These are phyloP conservation scores for Oreochromis tanganicae DNA, from an alignment of 2,113 vertebrate species.

Conservation along the genomic window DNA sequence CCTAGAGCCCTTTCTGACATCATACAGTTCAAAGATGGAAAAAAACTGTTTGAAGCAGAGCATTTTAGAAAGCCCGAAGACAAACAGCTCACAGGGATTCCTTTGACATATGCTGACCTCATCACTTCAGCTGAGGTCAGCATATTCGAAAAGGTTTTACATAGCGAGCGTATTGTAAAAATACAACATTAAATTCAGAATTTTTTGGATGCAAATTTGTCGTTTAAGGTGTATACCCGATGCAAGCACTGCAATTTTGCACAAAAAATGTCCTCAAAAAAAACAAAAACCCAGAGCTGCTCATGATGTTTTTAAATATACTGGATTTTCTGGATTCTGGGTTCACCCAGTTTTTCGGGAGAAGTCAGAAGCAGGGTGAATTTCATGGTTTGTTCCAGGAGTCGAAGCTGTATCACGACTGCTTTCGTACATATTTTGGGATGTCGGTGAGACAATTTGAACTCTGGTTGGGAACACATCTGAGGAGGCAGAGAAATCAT, in stretches of 20 bases:
- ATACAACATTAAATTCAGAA: neutral
- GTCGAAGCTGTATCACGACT: neutral
- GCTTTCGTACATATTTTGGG: neutral
- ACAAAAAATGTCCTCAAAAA: neutral
- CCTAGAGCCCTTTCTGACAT: neutral
- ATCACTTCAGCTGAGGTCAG: neutral
- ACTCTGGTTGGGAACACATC: neutral
- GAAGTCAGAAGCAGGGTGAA: neutral
- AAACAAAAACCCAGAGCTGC: rapidly evolving
- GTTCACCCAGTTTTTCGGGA: neutral
- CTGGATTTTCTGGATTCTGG: neutral
- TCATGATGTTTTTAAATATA: neutral
- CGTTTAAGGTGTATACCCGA: neutral
- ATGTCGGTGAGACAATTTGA: neutral
- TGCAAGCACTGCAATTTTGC: neutral
- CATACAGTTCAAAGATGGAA: neutral
- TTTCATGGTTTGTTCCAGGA: neutral
- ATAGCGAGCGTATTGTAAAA: neutral
- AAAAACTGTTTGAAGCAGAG: neutral
- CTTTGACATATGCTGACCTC: neutral
- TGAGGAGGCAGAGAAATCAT: neutral
- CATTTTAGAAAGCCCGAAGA: neutral
- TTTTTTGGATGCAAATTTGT: neutral
- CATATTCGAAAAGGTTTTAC: neutral
- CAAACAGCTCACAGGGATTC: neutral